Percentiles rank a stretch among this genome's conserved stretches.
These are phyloP conservation scores for Enteromius mattozi DNA, from an alignment of 2,797 vertebrate genomes.

Conservation along the genomic window DNA sequence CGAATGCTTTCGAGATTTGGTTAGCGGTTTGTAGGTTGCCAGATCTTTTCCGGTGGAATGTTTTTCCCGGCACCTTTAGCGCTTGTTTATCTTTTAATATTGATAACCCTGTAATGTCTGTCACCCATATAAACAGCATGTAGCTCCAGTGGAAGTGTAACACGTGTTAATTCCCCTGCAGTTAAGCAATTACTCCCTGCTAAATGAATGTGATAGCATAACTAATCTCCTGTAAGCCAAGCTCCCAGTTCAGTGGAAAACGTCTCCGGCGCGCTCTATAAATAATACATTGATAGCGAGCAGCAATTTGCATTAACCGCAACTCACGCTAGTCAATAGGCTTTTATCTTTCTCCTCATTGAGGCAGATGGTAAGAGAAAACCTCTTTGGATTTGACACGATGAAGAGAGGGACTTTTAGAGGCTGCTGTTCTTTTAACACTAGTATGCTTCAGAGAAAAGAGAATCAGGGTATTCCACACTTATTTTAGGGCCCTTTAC, in stretches of 20 bases:
- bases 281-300: constrained; percentile 81
- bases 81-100: constrained; percentile 51
- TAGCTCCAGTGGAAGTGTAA: constrained; percentile 70
- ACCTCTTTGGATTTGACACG: constrained; percentile 70
- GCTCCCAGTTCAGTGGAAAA: constrained; percentile 80
- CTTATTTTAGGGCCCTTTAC: constrained; percentile 25
- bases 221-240: constrained; percentile 84
- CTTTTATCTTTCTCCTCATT: constrained; percentile 79
- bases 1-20: constrained; percentile 48
- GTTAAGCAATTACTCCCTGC: constrained; percentile 81
- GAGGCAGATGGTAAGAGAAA: constrained; percentile 73
- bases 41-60: constrained; percentile 31
- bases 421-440: constrained; percentile 36
- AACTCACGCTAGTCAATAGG: constrained; percentile 78
- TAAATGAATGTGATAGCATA: constrained; percentile 82
- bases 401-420: constrained; percentile 65
- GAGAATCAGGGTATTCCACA: constrained; percentile 19
- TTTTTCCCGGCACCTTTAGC: constrained; percentile 34
- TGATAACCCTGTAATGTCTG: constrained; percentile 52
- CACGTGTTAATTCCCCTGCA: constrained; percentile 78
- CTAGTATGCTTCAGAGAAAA: constrained; percentile 19
- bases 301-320: constrained; percentile 83
- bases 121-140: constrained; percentile 53
- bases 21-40: constrained; percentile 44
- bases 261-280: constrained; percentile 76